These are phyloP conservation scores for Puma concolor DNA, from an alignment of 2,113 vertebrate genomes.

Conservation along the genomic window DNA sequence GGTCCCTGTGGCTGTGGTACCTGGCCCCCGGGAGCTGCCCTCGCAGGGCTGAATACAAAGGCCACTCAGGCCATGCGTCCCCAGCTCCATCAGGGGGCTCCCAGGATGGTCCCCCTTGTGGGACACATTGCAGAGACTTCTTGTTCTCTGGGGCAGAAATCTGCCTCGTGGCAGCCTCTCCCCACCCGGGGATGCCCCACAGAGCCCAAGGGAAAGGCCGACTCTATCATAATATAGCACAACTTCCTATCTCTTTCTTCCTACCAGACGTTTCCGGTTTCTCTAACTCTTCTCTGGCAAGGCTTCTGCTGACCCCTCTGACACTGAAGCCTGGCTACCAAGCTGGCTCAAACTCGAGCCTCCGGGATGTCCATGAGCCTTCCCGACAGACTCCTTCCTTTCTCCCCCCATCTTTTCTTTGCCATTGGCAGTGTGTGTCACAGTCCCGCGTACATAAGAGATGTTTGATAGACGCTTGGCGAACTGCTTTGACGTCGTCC, in stretches of 20 bases:
- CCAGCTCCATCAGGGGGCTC: not conserved
- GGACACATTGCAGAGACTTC: too few species aligned
- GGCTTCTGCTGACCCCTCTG: not conserved
- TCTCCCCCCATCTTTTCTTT: not conserved
- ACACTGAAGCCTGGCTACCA: not conserved
- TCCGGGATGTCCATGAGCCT: not conserved
- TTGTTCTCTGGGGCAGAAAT: not conserved
- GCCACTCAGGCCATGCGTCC: fast-evolving
- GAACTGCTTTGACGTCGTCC: not conserved
- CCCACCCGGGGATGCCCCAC: not conserved
- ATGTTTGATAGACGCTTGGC: not conserved
- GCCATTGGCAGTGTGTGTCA: not conserved
- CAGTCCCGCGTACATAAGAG: not conserved
- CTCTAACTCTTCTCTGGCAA: not conserved
- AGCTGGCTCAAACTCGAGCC: not conserved
- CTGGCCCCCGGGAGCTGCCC: not conserved
- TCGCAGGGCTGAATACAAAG: not conserved
- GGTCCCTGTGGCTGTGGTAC: not conserved
- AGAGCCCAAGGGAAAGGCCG: not conserved
- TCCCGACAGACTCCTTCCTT: not conserved
- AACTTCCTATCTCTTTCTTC: not conserved
- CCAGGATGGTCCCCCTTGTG: not conserved
- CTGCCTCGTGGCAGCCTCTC: not conserved
- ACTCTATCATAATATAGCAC: not conserved
- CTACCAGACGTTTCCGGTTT: not conserved